A percentile compares a stretch with the other conserved stretches of the same genome.
These are phyloP conservation scores for Patella ulyssiponensis DNA, from an alignment of 2,888 invertebrate genomes.

Conservation along the genomic window DNA sequence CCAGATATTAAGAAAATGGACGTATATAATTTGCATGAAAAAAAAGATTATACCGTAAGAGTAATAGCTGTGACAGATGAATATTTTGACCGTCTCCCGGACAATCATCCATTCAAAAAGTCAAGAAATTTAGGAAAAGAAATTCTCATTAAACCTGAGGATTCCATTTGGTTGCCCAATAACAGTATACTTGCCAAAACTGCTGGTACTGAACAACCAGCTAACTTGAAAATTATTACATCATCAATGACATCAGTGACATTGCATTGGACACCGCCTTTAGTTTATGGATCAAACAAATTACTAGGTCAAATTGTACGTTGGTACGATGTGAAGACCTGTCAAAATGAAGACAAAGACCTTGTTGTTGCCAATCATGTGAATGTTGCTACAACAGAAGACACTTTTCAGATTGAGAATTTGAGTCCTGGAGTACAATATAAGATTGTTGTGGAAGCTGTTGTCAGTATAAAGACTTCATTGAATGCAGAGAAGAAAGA, in stretches of 20 bases:
- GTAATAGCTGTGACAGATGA: slow-evolving; percentile 71
- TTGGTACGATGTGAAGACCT: slow-evolving; percentile 66
- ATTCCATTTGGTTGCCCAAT: slow-evolving; percentile 69
- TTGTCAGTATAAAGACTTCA: slow-evolving; percentile 70
- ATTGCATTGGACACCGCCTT: slow-evolving; percentile 68
- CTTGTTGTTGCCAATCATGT: slow-evolving; percentile 63
- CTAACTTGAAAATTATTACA: slow-evolving; percentile 57
- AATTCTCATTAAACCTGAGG: slow-evolving; percentile 58
- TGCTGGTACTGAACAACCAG: slow-evolving; percentile 69
- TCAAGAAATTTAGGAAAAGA: slow-evolving; percentile 61
- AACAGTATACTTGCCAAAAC: slow-evolving; percentile 66
- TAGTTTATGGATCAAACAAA: slow-evolving; percentile 70
- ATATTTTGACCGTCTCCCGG: slow-evolving; percentile 70
- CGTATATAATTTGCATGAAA: slow-evolving; percentile 65
- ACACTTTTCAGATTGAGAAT: slow-evolving; percentile 61
- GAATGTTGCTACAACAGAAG: slow-evolving; percentile 61
- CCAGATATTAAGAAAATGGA: slow-evolving; percentile 64
- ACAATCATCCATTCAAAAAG: slow-evolving; percentile 60
- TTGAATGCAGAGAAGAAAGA: slow-evolving; percentile 59
- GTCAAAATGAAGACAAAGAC: slow-evolving; percentile 54
- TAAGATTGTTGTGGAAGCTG: slow-evolving; percentile 69
- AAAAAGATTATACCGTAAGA: slow-evolving; percentile 68
- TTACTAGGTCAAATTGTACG: slow-evolving; percentile 67
- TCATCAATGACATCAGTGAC: slow-evolving; percentile 62
- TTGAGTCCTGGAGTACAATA: slow-evolving; percentile 69